These are phyloP conservation scores for Mormyrops boulengeri DNA, from an alignment of 2,797 vertebrate species.

Conservation along the genomic window DNA sequence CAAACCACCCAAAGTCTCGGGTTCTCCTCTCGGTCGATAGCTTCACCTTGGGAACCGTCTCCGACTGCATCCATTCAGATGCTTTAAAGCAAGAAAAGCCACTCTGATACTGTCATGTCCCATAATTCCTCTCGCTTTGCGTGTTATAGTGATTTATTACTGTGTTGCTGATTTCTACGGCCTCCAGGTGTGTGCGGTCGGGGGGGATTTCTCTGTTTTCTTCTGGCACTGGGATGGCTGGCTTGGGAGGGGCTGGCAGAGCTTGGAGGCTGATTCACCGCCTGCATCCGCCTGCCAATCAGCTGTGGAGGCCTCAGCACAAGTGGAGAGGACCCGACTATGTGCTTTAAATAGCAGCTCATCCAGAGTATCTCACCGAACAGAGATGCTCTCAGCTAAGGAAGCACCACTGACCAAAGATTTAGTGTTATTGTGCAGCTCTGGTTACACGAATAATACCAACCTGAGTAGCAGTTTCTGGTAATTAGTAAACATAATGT, in stretches of 20 bases:
- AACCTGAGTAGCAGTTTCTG: neutral
- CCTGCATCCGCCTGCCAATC: slow-evolving; percentile 44
- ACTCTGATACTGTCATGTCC: neutral
- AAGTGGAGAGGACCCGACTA: slow-evolving; percentile 25
- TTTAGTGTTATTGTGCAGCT: neutral
- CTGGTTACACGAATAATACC: neutral
- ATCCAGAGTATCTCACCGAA: neutral
- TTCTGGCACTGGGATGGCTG: slow-evolving; percentile 23
- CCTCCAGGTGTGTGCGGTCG: neutral
- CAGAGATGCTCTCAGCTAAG: neutral
- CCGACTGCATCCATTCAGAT: neutral
- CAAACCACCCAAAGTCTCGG: neutral
- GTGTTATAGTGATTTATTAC: neutral
- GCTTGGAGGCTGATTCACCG: slow-evolving; percentile 31
- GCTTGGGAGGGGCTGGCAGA: slow-evolving; percentile 19
- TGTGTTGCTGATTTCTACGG: neutral
- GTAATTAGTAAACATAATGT: neutral
- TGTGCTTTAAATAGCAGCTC: neutral
- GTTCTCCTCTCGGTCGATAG: neutral
- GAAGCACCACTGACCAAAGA: neutral
- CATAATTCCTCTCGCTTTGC: neutral
- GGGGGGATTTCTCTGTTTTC: neutral
- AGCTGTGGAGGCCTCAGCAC: slow-evolving; percentile 35
- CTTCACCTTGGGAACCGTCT: neutral
- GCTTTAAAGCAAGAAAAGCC: neutral